These are phyloP conservation scores for Griposia aprilina DNA, from an alignment of 2,888 invertebrate genomes.

Conservation along the genomic window DNA sequence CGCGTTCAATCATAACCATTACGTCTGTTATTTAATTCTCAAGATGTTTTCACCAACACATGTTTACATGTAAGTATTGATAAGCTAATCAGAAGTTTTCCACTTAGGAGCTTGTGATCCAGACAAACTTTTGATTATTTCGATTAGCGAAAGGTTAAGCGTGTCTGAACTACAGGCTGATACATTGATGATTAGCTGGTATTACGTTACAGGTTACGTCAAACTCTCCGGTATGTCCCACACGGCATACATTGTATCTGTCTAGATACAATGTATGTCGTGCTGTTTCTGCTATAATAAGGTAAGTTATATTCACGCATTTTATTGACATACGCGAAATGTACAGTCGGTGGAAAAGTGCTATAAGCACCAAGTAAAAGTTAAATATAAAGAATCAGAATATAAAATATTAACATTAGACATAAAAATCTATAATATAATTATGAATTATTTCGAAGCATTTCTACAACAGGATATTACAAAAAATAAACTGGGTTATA, in stretches of 20 bases:
- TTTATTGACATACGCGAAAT: constrained; percentile 9
- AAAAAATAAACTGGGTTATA: background rate
- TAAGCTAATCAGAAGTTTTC: constrained; percentile 54
- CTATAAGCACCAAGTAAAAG: background rate
- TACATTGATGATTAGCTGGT: constrained; percentile 42
- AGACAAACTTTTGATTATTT: constrained; percentile 48
- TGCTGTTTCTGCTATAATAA: constrained; percentile 18
- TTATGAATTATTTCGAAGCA: background rate
- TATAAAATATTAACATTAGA: background rate
- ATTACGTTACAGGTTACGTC: constrained; percentile 46
- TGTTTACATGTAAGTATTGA: constrained; percentile 32
- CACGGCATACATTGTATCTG: too few species aligned
- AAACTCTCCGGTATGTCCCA: constrained; percentile 9
- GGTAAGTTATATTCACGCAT: constrained; percentile 23
- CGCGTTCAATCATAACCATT: background rate
- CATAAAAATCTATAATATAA: background rate
- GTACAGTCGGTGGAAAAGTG: constrained; percentile 27
- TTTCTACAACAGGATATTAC: background rate
- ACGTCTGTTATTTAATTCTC: constrained; percentile 10
- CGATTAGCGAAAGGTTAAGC: constrained; percentile 51
- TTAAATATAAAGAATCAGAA: background rate
- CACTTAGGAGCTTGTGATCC: constrained; percentile 26
- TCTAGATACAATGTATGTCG: background rate
- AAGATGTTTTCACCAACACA: background rate
- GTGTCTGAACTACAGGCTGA: constrained; percentile 10